Conservation (phyloP, 2,113 vertebrate species). For the Trichechus manatus region DNA sequence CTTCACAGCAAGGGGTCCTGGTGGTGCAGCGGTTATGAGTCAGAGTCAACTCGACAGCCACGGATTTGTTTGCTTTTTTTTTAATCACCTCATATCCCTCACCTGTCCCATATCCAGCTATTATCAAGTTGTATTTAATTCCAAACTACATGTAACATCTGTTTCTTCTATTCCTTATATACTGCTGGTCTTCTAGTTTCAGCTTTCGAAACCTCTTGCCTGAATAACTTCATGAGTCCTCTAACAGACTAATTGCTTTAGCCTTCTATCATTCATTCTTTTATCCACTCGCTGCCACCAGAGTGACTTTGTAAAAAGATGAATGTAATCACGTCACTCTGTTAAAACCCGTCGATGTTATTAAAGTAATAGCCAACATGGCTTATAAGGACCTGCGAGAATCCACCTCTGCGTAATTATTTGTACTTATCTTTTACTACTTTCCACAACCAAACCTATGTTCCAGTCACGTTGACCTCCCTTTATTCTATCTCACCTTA, state of each 20-base stretch:
- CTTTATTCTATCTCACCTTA: not conserved
- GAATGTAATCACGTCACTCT: not conserved
- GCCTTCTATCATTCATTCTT: not conserved
- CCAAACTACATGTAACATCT: not conserved
- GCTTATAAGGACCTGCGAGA: not conserved
- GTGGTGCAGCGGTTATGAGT: no score
- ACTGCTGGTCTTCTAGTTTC: not conserved
- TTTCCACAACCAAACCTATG: not conserved
- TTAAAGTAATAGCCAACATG: not conserved
- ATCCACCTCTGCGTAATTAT: not conserved
- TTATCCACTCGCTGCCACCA: not conserved
- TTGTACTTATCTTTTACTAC: not conserved
- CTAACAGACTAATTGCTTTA: not conserved
- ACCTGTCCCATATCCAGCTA: not conserved
- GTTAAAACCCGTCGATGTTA: not conserved
- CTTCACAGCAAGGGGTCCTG: no score
- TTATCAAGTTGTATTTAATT: not conserved
- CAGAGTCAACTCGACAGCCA: no score
- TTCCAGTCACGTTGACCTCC: not conserved
- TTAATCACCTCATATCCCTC: not conserved
- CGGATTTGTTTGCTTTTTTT: no score
- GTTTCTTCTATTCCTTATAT: not conserved
- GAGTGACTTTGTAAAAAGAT: not conserved
- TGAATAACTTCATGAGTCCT: not conserved
- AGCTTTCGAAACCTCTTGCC: not conserved